These are phyloP conservation scores for Dasyprocta punctata DNA, from an alignment of 2,113 vertebrate genomes.

Conservation along the genomic window DNA sequence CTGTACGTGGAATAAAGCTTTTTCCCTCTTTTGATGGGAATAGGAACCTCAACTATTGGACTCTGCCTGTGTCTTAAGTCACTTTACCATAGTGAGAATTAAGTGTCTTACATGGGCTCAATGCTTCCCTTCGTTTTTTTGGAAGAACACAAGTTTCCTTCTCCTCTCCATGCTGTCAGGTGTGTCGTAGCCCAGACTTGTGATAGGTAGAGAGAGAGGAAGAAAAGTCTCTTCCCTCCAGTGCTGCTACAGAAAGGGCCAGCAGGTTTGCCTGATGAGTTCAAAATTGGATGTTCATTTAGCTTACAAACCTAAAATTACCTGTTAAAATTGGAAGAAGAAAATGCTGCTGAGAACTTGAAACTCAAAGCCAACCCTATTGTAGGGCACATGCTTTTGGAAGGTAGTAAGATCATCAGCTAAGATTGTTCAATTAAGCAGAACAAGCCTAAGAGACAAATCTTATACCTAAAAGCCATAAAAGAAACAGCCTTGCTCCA, in stretches of 20 bases:
- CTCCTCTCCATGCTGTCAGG: neutral
- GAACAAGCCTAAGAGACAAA: neutral
- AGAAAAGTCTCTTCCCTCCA: neutral
- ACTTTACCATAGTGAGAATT: neutral
- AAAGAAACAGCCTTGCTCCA: neutral
- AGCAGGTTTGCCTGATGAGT: neutral
- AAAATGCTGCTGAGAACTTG: slow-evolving; percentile 1
- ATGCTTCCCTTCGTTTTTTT: neutral
- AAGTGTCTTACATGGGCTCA: neutral
- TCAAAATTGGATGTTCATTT: neutral
- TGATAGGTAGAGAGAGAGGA: neutral
- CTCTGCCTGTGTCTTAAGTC: neutral
- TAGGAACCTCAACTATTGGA: neutral
- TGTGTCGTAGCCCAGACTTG: neutral
- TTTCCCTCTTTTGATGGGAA: neutral
- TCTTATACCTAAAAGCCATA: neutral
- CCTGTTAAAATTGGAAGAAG: neutral
- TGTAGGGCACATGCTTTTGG: neutral
- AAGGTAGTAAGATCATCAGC: neutral
- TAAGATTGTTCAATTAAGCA: neutral
- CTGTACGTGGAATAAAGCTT: neutral
- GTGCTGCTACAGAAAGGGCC: neutral
- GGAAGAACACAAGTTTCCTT: neutral
- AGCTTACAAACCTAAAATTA: neutral
- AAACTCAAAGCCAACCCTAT: neutral